Base-by-base conservation (phyloP, 1,140 invertebrate genomes). In the Sitophilus oryzae region DNA sequence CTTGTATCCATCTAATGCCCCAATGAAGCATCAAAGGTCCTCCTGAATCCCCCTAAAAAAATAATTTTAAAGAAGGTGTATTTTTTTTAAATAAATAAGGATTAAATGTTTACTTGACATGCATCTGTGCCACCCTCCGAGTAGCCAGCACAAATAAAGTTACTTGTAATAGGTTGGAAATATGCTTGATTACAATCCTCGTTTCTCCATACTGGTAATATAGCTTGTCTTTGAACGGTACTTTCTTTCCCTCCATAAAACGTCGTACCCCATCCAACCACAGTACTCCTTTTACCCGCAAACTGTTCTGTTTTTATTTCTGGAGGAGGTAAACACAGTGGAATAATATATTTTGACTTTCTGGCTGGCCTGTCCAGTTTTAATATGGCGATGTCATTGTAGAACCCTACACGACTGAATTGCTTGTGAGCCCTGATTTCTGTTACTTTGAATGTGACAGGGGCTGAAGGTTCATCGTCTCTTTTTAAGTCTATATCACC, bases 241-340 rank as follows among this genome's bases (percentile, higher is more conserved):
- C 88, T 90, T 71, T 92, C 89, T 62, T 86, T 84, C 2, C 89
- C 89, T 11, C 89, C 85, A 70, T 91, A 87, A 64, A 88, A 86
- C 2, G 88, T 88, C 5, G 86, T 90, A 16, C 92, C 91, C 90
- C 91, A 95, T n/a, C 91, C 91, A 10, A 93, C 88, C 0, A 94
- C 91, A 0, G 90, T 93, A 1, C 88, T 87, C 56, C 84, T 80
- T 25, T 68, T 68, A 1, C 88, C 88, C 15, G 83, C 79, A 61
- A 88, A 88, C 22, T 72, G 75, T 52, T 84, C 77, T 2, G 72
- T 69, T 14, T 73, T 72, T 35, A 82, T 73, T 19, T 77, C 71
- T 1, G 71, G 72, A 9, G 76, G 76, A 0, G 93, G 92, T 30
- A 95, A 72, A 70, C 92, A 96, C 38, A 95, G 82, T 1, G 93